Conservation (phyloP, 2,797 vertebrate species). For the Microcaecilia unicolor region DNA sequence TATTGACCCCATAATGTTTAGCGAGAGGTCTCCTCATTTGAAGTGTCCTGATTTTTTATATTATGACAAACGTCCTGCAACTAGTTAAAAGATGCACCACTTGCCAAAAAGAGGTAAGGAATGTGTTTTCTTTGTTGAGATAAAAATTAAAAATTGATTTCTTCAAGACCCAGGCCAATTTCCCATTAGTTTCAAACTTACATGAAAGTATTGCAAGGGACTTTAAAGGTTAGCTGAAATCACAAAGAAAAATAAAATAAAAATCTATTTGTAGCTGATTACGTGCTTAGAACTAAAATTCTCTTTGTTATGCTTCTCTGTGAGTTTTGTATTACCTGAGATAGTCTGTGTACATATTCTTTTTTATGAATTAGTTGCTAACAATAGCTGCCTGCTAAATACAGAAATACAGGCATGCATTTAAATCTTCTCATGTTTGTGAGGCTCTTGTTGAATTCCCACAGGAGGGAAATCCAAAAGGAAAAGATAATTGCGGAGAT, state of each 20-base stretch:
- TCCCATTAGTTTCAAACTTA: slow-evolving; percentile 5
- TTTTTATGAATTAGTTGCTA: slow-evolving; percentile 2
- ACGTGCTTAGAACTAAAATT: slow-evolving; percentile 9
- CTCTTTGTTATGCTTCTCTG: too few species aligned
- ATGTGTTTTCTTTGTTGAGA: slow-evolving; percentile 19
- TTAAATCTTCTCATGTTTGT: slow-evolving; percentile 9
- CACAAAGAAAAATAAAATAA: slow-evolving; percentile 10
- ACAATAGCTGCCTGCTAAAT: slow-evolving; percentile 18
- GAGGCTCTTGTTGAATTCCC: slow-evolving; percentile 1
- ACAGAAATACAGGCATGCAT: slow-evolving; percentile 6
- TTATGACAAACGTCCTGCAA: too few species aligned
- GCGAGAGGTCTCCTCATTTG: too few species aligned
- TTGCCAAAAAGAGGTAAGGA: slow-evolving; percentile 21
- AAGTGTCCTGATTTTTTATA: too few species aligned
- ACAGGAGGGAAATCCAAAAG: slow-evolving; percentile 3
- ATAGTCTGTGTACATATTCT: too few species aligned
- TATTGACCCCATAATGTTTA: too few species aligned
- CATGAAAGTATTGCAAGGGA: too few species aligned
- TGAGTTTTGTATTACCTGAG: too few species aligned
- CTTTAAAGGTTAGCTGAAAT: background rate
- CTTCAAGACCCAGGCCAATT: background rate
- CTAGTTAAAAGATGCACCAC: too few species aligned
- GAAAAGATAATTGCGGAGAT: slow-evolving; percentile 8
- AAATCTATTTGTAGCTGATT: background rate
- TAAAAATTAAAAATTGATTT: slow-evolving; percentile 5